These are phyloP conservation scores for Spinus pinus DNA, from an alignment of 2,797 vertebrate species.

Conservation along the genomic window DNA sequence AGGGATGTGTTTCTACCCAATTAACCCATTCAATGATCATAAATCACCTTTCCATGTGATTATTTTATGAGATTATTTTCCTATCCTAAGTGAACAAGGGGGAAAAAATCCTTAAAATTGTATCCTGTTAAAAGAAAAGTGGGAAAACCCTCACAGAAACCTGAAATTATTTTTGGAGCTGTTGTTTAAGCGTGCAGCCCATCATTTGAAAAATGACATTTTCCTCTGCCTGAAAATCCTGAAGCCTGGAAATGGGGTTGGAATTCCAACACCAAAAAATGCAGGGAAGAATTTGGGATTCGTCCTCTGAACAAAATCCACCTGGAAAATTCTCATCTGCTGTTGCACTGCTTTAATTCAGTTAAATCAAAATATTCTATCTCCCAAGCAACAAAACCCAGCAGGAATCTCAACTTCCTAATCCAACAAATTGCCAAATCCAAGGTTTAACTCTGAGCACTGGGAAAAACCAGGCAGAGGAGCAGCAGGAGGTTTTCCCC, in stretches of 20 bases:
- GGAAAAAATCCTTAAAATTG: neutral
- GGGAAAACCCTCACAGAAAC: neutral
- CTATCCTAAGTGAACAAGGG: fast-evolving
- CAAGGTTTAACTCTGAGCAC: neutral
- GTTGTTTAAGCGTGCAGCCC: neutral
- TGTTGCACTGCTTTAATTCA: neutral
- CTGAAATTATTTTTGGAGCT: neutral
- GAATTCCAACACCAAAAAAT: neutral
- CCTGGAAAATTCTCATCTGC: neutral
- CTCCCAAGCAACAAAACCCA: neutral
- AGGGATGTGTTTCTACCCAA: neutral
- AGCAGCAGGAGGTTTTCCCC: neutral
- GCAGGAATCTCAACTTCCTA: neutral
- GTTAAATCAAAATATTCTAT: neutral
- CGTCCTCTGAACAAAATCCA: neutral
- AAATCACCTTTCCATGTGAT: neutral
- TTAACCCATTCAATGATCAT: neutral
- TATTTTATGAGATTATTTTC: neutral
- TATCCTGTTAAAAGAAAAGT: neutral
- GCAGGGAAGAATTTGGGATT: neutral
- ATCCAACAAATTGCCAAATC: neutral
- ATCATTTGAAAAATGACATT: neutral
- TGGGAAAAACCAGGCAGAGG: neutral
- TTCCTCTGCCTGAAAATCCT: neutral
- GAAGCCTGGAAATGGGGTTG: neutral